phyloP scores from a whole-genome alignment of 2,888 invertebrate genomes.

The Thysanoteuthis rhombus region DNA sequence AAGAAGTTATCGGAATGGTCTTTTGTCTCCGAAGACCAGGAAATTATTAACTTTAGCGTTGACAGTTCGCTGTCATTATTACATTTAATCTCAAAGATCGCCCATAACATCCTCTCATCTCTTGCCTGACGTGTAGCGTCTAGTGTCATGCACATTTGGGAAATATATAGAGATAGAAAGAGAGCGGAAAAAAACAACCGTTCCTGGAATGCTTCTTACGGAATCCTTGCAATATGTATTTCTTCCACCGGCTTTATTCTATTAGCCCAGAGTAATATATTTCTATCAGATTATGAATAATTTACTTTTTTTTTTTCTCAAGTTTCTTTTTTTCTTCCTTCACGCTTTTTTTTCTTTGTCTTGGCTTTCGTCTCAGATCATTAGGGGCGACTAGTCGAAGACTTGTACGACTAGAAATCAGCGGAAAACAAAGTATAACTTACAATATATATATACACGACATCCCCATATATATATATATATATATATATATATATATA shows the following conservation, averaged over 20 bases:
- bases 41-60: background rate
- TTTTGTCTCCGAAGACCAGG: background rate
- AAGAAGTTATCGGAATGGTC: background rate
- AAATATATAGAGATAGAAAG: background rate
- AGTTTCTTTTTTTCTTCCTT: too few species aligned
- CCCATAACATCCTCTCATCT: background rate
- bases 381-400: too few species aligned
- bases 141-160: background rate
- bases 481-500: background rate
- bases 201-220: too few species aligned
- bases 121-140: background rate
- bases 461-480: background rate
- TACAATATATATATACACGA: too few species aligned
- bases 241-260: background rate
- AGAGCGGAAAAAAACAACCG: too few species aligned
- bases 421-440: too few species aligned
- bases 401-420: too few species aligned
- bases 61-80: background rate
- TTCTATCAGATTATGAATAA: too few species aligned
- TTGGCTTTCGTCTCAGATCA: too few species aligned
- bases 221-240: background rate
- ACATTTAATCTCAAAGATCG: background rate
- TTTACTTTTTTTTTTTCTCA: too few species aligned
- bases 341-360: too few species aligned
- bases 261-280: too few species aligned